phyloP scores from a whole-genome alignment of 1,140 invertebrate genomes.

The Hestina assimilis region DNA sequence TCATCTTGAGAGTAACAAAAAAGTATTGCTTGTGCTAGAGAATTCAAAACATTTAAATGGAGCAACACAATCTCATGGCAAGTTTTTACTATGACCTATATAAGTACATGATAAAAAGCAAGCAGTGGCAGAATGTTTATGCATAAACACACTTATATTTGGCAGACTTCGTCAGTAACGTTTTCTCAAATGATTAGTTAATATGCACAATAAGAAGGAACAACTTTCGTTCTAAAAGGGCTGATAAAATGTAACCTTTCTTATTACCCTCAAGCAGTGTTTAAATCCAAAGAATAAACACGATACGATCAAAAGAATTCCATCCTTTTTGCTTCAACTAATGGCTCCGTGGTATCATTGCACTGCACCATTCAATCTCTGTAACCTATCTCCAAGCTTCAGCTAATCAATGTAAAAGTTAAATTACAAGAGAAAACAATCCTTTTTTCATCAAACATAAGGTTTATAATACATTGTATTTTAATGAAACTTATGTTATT shows the following conservation, averaged over 20 bases:
- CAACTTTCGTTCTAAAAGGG: constrained; percentile 15
- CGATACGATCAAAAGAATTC: constrained; percentile 49
- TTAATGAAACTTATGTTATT: constrained; percentile 32
- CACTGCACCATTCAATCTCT: constrained; percentile 67
- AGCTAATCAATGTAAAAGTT: constrained; percentile 1
- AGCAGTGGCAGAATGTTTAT: too few species aligned
- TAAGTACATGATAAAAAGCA: too few species aligned
- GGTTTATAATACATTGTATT: constrained; percentile 27
- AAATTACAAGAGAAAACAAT: constrained; percentile 3
- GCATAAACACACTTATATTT: too few species aligned
- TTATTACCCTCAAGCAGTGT: constrained; percentile 25
- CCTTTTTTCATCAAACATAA: constrained; percentile 1
- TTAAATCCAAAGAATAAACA: constrained; percentile 33
- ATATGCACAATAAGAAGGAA: background rate
- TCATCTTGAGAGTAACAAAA: too few species aligned
- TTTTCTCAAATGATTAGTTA: background rate
- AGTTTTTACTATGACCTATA: too few species aligned
- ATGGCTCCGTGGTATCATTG: constrained; percentile 63
- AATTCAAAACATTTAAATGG: too few species aligned
- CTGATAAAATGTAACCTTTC: constrained; percentile 28
- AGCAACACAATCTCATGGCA: too few species aligned
- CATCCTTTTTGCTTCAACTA: constrained; percentile 62
- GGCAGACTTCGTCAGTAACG: too few species aligned
- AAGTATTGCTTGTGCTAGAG: too few species aligned
- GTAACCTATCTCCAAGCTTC: constrained; percentile 36